Percentiles rank a stretch among this genome's conserved stretches.
These are phyloP conservation scores for Stenchaetothrips biformis DNA, from an alignment of 2,888 invertebrate genomes.

Conservation along the genomic window DNA sequence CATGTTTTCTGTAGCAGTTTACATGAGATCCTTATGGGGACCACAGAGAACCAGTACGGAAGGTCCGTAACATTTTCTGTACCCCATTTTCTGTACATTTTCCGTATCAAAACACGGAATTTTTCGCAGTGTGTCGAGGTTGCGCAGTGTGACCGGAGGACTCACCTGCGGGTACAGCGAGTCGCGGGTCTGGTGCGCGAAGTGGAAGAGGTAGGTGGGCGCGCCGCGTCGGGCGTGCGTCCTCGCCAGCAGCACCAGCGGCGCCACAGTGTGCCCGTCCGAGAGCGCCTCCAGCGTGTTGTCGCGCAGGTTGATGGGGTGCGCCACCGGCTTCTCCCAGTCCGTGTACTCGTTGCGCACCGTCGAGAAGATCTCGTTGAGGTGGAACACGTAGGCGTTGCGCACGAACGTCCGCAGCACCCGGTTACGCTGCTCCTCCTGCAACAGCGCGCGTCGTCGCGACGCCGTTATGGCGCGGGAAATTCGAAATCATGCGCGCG, in stretches of 20 bases:
- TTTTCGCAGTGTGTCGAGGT: too few relatives aligned
- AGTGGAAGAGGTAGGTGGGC: conserved; percentile 81
- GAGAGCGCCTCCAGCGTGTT: conserved; percentile 81
- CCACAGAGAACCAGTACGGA: too few relatives aligned
- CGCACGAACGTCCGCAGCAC: conserved; percentile 81
- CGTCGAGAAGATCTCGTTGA: conserved; percentile 91
- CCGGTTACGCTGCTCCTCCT: conserved; percentile 67
- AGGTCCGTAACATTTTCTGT: too few relatives aligned
- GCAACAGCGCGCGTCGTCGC: too few relatives aligned
- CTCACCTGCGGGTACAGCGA: conserved; percentile 71
- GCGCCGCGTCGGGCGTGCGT: conserved; percentile 74
- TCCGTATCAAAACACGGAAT: too few relatives aligned
- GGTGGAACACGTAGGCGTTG: conserved; percentile 90
- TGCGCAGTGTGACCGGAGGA: conserved; percentile 13
- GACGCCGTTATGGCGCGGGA: too few relatives aligned
- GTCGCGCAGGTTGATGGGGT: conserved; percentile 79
- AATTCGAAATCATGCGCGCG: too few relatives aligned
- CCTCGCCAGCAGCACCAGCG: conserved; percentile 71
- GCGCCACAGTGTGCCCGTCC: conserved; percentile 87
- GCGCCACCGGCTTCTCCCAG: conserved; percentile 86
- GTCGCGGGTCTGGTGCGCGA: conserved; percentile 78
- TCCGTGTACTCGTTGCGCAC: conserved; percentile 93
- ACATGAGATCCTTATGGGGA: too few relatives aligned
- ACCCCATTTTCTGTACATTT: too few relatives aligned
- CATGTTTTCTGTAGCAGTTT: too few relatives aligned